phyloP scores from a whole-genome alignment of 1,140 invertebrate species.

The Tetragonula clypearis region DNA sequence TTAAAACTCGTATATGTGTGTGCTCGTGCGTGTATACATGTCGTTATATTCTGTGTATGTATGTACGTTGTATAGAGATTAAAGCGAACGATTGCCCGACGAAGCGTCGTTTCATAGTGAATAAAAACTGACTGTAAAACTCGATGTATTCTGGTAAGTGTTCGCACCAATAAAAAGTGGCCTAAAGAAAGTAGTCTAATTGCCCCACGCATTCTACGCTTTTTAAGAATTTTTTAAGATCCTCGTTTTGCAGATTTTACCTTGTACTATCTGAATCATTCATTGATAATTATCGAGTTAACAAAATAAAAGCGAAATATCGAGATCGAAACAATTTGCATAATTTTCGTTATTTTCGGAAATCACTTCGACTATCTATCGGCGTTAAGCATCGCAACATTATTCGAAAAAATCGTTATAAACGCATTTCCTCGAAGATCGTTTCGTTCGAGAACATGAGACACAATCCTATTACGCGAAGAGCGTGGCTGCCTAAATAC shows the following conservation, averaged over 20 bases:
- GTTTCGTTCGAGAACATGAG: not conserved
- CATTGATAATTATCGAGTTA: too few species aligned
- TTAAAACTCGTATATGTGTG: not conserved
- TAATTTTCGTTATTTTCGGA: not conserved
- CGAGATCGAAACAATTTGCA: too few species aligned
- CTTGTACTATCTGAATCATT: too few species aligned
- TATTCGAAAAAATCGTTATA: not conserved
- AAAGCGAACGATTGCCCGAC: slow-evolving; percentile 33
- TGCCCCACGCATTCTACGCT: not conserved
- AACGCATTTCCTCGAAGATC: not conserved
- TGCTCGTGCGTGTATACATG: slow-evolving; percentile 45
- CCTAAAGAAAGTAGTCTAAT: slow-evolving; percentile 50
- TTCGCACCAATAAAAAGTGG: slow-evolving; percentile 68
- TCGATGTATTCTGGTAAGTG: slow-evolving; percentile 65
- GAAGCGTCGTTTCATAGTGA: slow-evolving; percentile 58
- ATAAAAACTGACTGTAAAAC: slow-evolving; percentile 62
- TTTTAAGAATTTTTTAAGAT: too few species aligned
- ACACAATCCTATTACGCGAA: not conserved
- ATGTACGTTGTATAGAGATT: slow-evolving; percentile 58
- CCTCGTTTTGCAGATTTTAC: too few species aligned
- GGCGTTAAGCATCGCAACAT: not conserved
- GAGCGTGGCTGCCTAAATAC: not conserved
- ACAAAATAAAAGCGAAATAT: too few species aligned
- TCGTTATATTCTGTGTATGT: slow-evolving; percentile 60
- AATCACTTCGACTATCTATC: too few species aligned